phyloP scores from a whole-genome alignment of 2,113 vertebrate species.

The Macrotus californicus region DNA sequence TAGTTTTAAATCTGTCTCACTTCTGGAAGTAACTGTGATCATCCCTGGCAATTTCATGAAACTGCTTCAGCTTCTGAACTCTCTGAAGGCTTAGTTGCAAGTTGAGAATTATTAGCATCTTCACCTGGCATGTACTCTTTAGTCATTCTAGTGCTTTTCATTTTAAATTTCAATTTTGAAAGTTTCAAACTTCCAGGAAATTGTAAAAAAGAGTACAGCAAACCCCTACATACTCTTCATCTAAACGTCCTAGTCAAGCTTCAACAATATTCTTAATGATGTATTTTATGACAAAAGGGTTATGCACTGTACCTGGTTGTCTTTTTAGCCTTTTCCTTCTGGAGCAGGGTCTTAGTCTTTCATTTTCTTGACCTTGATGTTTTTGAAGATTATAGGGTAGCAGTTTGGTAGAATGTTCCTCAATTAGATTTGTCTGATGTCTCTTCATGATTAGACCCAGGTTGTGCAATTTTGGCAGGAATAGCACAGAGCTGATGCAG shows the following conservation, averaged over 20 bases:
- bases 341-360: neutral
- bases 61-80: neutral
- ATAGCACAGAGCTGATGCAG: neutral
- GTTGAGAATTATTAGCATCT: neutral
- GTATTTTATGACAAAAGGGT: neutral
- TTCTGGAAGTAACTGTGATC: neutral
- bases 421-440: neutral
- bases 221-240: neutral
- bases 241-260: neutral
- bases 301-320: neutral
- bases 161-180: conserved; percentile 2
- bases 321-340: neutral
- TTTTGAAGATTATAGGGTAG: neutral
- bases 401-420: neutral
- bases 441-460: neutral
- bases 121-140: neutral
- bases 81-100: neutral
- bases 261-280: neutral
- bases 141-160: neutral
- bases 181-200: neutral
- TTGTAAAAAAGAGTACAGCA: neutral
- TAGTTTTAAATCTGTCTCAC: neutral
- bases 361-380: neutral
- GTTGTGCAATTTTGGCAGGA: neutral
- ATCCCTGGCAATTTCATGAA: neutral